Percentiles rank a stretch among this genome's conserved stretches.
These are phyloP conservation scores for Chymomyza costata DNA, from an alignment of 1,140 invertebrate species.

Conservation along the genomic window DNA sequence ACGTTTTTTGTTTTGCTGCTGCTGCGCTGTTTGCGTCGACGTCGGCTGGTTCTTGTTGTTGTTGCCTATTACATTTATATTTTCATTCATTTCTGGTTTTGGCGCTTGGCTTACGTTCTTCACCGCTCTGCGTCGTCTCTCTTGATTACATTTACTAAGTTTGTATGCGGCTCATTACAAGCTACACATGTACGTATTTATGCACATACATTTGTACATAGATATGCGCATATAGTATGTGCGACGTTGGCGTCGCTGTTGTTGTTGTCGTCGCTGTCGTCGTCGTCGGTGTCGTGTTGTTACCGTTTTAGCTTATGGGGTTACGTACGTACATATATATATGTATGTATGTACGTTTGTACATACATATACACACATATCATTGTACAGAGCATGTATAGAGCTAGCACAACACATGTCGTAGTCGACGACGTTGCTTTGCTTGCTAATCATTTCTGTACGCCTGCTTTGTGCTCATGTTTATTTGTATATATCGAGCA, in stretches of 20 bases:
- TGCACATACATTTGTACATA: constrained; percentile 23
- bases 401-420: too few relatives aligned
- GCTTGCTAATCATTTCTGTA: constrained; percentile 63
- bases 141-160: constrained; percentile 14
- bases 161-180: constrained; percentile 50
- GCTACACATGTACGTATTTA: constrained; percentile 26
- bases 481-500: constrained; percentile 73
- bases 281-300: constrained; percentile 43
- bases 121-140: constrained; percentile 19
- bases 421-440: neutral
- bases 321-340: constrained; percentile 19
- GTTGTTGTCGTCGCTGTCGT: constrained; percentile 6
- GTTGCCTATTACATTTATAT: constrained; percentile 54
- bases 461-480: constrained; percentile 68
- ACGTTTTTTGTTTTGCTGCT: too few relatives aligned
- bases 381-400: too few relatives aligned
- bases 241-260: constrained; percentile 53
- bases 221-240: constrained; percentile 33
- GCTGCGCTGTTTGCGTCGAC: constrained; percentile 18
- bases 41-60: constrained; percentile 12
- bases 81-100: constrained; percentile 68
- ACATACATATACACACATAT: neutral
- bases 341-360: constrained; percentile 27
- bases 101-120: constrained; percentile 17
- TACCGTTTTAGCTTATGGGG: constrained; percentile 66